These are phyloP conservation scores for Paragorgia papillata DNA, from an alignment of 92 coral and sea anemone genomes.

Conservation along the genomic window DNA sequence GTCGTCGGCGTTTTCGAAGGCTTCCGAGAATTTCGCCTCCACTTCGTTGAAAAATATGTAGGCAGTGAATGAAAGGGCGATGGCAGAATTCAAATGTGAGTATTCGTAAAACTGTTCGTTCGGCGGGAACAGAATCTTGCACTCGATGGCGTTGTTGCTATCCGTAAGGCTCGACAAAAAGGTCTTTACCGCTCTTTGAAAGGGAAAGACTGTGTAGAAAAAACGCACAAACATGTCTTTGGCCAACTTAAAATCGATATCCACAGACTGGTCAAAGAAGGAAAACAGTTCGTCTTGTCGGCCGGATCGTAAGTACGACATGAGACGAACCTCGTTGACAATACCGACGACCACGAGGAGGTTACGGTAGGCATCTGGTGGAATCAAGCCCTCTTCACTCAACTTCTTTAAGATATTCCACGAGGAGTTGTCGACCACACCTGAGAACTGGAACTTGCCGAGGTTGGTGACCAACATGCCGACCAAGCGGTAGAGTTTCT, in stretches of 20 bases:
- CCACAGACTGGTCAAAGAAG: slow-evolving; percentile 27
- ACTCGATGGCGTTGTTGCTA: neutral
- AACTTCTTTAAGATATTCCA: slow-evolving; percentile 22
- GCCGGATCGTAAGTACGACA: slow-evolving; percentile 29
- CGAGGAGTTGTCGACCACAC: slow-evolving; percentile 31
- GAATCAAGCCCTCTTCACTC: slow-evolving; percentile 12
- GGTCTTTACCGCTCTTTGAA: slow-evolving; percentile 25
- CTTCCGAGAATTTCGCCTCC: slow-evolving; percentile 2
- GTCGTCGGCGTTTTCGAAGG: neutral
- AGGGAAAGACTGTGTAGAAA: slow-evolving; percentile 36
- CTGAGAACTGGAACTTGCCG: slow-evolving; percentile 19
- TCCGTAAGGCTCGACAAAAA: neutral
- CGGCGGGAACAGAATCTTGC: slow-evolving; percentile 2
- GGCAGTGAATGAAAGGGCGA: slow-evolving; percentile 30
- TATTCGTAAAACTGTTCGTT: slow-evolving; percentile 30
- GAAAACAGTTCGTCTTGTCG: slow-evolving; percentile 33
- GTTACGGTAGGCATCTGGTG: neutral
- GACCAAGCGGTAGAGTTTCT: slow-evolving; percentile 31
- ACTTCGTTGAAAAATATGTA: neutral
- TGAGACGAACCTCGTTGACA: slow-evolving; percentile 33
- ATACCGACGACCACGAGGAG: slow-evolving; percentile 19
- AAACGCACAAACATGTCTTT: slow-evolving; percentile 15
- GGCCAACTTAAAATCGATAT: slow-evolving; percentile 10
- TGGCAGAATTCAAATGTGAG: slow-evolving; percentile 18
- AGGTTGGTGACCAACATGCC: slow-evolving; percentile 10